phyloP scores from a whole-genome alignment of 2,888 invertebrate species.

The Tenthredo scrophulariae region DNA sequence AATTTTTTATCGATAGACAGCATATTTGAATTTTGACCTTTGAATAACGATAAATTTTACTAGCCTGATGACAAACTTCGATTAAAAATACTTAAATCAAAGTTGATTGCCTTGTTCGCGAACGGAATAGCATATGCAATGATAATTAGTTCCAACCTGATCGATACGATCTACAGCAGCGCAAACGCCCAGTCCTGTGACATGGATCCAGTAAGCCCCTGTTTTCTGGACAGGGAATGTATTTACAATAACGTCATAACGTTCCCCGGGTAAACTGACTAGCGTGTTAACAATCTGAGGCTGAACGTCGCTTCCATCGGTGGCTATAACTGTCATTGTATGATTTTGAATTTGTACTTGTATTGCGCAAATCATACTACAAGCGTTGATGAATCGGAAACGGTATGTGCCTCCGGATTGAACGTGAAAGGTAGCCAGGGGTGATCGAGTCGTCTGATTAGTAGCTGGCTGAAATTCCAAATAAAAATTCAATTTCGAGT shows the following conservation, averaged over 20 bases:
- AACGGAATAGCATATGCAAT: background rate
- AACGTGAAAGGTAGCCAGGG: slow-evolving; percentile 68
- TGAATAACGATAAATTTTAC: background rate
- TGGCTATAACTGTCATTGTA: slow-evolving; percentile 71
- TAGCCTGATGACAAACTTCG: background rate
- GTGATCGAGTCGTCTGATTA: slow-evolving; percentile 59
- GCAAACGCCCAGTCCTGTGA: slow-evolving; percentile 67
- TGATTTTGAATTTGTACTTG: slow-evolving; percentile 73
- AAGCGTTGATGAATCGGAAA: slow-evolving; percentile 74
- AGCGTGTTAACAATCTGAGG: slow-evolving; percentile 69
- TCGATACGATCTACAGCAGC: slow-evolving; percentile 4
- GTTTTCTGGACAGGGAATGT: slow-evolving; percentile 72
- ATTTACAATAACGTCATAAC: slow-evolving; percentile 79
- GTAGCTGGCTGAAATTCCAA: slow-evolving; percentile 37
- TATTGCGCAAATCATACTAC: slow-evolving; percentile 73
- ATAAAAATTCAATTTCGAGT: slow-evolving; percentile 36
- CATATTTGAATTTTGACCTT: background rate
- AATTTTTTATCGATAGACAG: background rate
- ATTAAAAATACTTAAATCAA: background rate
- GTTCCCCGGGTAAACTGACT: slow-evolving; percentile 77
- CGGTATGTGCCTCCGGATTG: slow-evolving; percentile 70
- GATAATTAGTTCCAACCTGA: slow-evolving; percentile 1
- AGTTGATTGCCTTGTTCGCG: background rate
- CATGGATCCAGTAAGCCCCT: slow-evolving; percentile 60
- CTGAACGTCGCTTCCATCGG: slow-evolving; percentile 71